Conservation (phyloP, 2,113 vertebrate genomes). For the Empidonax traillii region DNA sequence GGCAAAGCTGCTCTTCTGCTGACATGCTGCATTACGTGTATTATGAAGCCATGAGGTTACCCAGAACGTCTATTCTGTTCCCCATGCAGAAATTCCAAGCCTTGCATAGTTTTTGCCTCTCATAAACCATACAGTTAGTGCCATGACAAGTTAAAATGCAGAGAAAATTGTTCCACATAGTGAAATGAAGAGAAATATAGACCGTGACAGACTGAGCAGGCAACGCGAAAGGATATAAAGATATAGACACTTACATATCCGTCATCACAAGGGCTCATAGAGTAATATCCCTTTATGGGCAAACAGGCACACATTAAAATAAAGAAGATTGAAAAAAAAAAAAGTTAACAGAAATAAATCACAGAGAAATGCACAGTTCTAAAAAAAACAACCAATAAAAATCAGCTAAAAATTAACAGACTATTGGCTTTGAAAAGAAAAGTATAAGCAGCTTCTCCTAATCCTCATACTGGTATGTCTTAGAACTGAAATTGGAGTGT, state of each 20-base stretch:
- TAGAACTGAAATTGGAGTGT: background rate
- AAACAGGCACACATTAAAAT: constrained; percentile 76
- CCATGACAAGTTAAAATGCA: background rate
- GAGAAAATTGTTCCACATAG: background rate
- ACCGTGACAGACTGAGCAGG: constrained; percentile 40
- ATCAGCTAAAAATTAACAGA: background rate
- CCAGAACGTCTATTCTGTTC: background rate
- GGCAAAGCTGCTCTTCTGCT: background rate
- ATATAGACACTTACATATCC: constrained; percentile 90
- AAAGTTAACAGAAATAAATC: constrained; percentile 54
- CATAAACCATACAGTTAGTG: background rate
- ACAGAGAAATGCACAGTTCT: constrained; percentile 22
- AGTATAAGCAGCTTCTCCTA: background rate
- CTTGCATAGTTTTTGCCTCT: background rate
- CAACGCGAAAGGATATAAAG: constrained; percentile 68
- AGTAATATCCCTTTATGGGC: constrained; percentile 88
- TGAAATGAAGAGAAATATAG: constrained; percentile 3
- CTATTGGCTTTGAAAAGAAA: background rate
- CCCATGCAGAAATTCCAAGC: constrained; percentile 29
- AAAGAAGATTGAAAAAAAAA: constrained; percentile 64
- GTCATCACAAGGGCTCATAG: constrained; percentile 91
- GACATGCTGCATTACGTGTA: background rate
- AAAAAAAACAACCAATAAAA: background rate
- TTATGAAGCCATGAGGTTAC: background rate
- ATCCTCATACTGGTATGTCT: background rate